Conservation (phyloP, 2,113 vertebrate species). For the Myotis yumanensis region DNA sequence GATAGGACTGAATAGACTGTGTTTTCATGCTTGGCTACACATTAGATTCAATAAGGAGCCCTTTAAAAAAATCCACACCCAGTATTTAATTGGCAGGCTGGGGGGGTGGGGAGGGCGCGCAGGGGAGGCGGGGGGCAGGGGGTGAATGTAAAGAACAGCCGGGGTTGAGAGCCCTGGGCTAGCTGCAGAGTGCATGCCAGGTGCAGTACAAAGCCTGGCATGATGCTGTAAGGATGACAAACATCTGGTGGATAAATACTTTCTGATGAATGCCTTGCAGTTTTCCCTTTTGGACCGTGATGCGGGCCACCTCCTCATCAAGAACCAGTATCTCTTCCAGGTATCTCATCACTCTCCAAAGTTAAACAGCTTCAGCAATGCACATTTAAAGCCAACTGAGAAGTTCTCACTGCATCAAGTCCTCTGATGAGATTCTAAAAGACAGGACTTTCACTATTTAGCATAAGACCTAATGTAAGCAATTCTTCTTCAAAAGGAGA, state of each 20-base stretch:
- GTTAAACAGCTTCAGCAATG: not conserved
- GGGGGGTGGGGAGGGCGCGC: not conserved
- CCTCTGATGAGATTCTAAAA: constrained; percentile 50
- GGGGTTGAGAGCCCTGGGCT: not conserved
- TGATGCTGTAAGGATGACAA: not conserved
- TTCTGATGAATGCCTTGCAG: not conserved
- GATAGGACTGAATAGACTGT: not conserved
- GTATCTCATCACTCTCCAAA: not conserved
- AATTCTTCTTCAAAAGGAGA: constrained; percentile 68
- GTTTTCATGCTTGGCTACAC: not conserved
- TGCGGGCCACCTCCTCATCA: not conserved
- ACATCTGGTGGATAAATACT: not conserved
- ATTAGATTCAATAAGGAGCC: not conserved
- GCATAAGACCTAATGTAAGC: constrained; percentile 59
- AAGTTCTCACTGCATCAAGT: not conserved
- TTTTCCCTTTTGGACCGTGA: not conserved
- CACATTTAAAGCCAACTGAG: not conserved
- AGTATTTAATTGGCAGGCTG: not conserved
- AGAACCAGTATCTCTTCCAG: not conserved
- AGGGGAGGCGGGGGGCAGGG: too few relatives aligned
- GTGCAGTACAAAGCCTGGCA: not conserved
- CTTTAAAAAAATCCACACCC: not conserved
- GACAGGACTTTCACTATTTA: constrained; percentile 55
- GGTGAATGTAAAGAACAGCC: not conserved
- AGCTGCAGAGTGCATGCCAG: fast-evolving